Percentiles rank a stretch among this genome's conserved stretches.
These are phyloP conservation scores for Natator depressus DNA, from an alignment of 2,113 vertebrate genomes.

Conservation along the genomic window DNA sequence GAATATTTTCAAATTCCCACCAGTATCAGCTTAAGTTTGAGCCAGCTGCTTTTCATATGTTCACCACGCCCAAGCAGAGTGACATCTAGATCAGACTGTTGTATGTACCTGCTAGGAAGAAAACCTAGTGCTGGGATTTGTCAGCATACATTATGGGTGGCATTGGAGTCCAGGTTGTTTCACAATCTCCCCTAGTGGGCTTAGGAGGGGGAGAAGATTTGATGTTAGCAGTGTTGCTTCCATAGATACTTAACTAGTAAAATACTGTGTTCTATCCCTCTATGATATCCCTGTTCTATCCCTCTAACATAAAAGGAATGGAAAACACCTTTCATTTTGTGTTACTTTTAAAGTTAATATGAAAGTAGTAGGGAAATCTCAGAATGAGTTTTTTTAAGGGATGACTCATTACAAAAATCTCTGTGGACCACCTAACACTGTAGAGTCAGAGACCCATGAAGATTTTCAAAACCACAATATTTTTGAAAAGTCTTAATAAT, in stretches of 20 bases:
- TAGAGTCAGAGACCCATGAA: background rate
- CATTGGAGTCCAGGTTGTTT: background rate
- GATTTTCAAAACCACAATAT: background rate
- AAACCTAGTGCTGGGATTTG: fast-evolving
- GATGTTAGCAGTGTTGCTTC: background rate
- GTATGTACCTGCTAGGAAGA: background rate
- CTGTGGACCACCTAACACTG: background rate
- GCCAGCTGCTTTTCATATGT: background rate
- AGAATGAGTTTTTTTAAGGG: background rate
- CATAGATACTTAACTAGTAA: background rate
- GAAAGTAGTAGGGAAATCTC: background rate
- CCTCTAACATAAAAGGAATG: background rate
- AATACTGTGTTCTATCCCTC: background rate
- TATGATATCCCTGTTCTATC: background rate
- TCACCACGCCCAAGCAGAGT: background rate
- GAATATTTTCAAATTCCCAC: background rate
- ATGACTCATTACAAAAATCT: too few species aligned
- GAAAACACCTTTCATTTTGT: background rate
- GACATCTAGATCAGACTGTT: background rate
- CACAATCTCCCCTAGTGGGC: background rate
- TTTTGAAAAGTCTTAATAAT: background rate
- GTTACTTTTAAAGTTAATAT: background rate
- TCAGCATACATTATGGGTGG: background rate
- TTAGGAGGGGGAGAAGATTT: background rate
- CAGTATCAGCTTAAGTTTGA: background rate